phyloP scores from a whole-genome alignment of 1,140 invertebrate species.

The Andrena cerasifolii region DNA sequence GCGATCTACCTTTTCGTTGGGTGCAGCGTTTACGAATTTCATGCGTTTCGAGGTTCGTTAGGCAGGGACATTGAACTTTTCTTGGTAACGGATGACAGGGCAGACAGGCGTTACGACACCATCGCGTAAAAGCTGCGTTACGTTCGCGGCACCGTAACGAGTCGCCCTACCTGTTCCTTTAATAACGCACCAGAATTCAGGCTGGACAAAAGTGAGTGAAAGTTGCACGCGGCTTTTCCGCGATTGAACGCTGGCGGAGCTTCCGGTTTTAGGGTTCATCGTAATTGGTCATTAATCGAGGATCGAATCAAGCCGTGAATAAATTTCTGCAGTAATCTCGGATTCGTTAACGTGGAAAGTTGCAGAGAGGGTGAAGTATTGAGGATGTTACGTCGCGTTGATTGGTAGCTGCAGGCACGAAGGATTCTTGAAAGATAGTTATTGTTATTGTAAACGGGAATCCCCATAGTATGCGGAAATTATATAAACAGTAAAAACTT shows the following conservation, averaged over 20 bases:
- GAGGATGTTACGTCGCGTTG: too few species aligned
- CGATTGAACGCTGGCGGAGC: too few species aligned
- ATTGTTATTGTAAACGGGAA: too few species aligned
- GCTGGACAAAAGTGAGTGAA: slow-evolving; percentile 36
- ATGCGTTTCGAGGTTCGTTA: not conserved
- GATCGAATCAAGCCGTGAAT: too few species aligned
- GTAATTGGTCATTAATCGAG: not conserved
- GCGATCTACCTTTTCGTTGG: not conserved
- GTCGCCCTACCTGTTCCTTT: slow-evolving; percentile 19
- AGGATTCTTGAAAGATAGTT: too few species aligned
- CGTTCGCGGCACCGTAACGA: slow-evolving; percentile 20
- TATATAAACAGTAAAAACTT: too few species aligned
- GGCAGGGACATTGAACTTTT: not conserved
- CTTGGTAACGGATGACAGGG: slow-evolving; percentile 13
- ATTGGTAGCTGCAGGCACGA: too few species aligned
- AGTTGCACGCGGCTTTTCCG: slow-evolving; percentile 17
- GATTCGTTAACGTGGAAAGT: too few species aligned
- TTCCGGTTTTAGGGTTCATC: not conserved
- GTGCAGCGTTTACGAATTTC: not conserved
- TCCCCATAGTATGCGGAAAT: too few species aligned
- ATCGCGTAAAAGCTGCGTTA: slow-evolving; percentile 13
- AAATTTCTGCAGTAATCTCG: too few species aligned
- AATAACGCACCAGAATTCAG: slow-evolving; percentile 13
- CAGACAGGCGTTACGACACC: slow-evolving; percentile 13
- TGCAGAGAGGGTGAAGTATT: too few species aligned